Evolutionary conservation across 2,797 vertebrate genomes (phyloP).

Genomic region (Ficedula albicollis): DNA sequence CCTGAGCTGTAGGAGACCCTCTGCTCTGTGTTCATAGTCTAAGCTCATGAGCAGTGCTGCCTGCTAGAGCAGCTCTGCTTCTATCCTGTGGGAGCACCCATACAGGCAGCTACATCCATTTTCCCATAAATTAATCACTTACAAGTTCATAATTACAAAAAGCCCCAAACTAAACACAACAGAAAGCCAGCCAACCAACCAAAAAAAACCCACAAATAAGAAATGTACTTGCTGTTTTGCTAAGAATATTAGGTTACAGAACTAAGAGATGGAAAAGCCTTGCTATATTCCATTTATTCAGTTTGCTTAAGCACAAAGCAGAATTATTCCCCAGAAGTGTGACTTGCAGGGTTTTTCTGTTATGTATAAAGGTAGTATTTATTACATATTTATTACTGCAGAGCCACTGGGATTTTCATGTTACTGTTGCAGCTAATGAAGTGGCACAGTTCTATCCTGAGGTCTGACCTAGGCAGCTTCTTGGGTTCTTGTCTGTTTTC

Average conservation of each 20-base stretch:
- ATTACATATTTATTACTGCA: slow-evolving; percentile 32
- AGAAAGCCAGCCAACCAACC: neutral
- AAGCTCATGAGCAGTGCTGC: neutral
- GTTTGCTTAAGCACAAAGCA: neutral
- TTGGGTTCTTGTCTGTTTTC: neutral
- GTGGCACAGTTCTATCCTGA: neutral
- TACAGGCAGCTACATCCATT: neutral
- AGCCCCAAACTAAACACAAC: neutral
- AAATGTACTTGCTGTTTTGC: neutral
- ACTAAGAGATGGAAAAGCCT: neutral
- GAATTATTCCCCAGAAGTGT: neutral
- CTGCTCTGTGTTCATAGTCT: neutral
- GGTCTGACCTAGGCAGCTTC: slow-evolving; percentile 16
- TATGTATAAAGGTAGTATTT: slow-evolving; percentile 12
- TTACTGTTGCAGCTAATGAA: slow-evolving; percentile 4
- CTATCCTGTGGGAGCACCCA: neutral
- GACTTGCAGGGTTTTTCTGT: neutral
- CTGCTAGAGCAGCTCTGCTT: neutral
- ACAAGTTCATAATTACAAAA: neutral
- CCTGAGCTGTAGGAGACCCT: neutral
- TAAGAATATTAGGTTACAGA: neutral
- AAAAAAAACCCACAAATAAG: neutral
- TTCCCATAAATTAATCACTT: neutral
- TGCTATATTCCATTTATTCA: neutral
- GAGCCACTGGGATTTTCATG: neutral